Conservation (phyloP, 2,888 invertebrate genomes). For the Torymus tubicola region DNA sequence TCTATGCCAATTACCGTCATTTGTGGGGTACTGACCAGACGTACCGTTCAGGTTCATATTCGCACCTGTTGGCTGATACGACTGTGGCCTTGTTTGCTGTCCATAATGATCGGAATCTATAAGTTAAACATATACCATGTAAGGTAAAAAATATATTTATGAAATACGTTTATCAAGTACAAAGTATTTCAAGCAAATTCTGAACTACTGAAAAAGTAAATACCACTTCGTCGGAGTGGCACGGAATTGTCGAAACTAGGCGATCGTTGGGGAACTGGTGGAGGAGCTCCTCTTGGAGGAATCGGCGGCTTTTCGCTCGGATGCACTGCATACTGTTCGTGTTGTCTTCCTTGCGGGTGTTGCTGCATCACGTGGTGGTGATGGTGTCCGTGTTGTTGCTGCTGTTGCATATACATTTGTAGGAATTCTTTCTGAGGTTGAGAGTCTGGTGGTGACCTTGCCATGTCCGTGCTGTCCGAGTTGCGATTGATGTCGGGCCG, state of each 20-base stretch:
- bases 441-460: slow-evolving; percentile 63
- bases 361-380: slow-evolving; percentile 76
- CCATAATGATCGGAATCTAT: slow-evolving; percentile 69
- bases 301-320: slow-evolving; percentile 79
- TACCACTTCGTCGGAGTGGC: slow-evolving; percentile 71
- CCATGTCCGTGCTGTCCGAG: slow-evolving; percentile 61
- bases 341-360: slow-evolving; percentile 74
- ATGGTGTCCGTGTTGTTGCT: slow-evolving; percentile 71
- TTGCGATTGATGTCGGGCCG: slow-evolving; percentile 65
- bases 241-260: slow-evolving; percentile 74
- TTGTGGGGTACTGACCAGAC: slow-evolving; percentile 69
- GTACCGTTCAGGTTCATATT: slow-evolving; percentile 73
- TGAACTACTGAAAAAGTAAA: slow-evolving; percentile 28
- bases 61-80: slow-evolving; percentile 71
- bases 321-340: slow-evolving; percentile 70
- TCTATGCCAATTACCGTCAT: slow-evolving; percentile 70
- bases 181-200: too few relatives aligned
- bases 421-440: slow-evolving; percentile 79
- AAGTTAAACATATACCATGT: too few relatives aligned
- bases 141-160: too few relatives aligned
- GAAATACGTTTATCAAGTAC: too few relatives aligned
- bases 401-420: slow-evolving; percentile 76
- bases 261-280: slow-evolving; percentile 78
- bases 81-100: slow-evolving; percentile 69
- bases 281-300: slow-evolving; percentile 80